These are phyloP conservation scores for Ophioninae sp. DNA, from an alignment of 2,888 invertebrate species.

Conservation along the genomic window DNA sequence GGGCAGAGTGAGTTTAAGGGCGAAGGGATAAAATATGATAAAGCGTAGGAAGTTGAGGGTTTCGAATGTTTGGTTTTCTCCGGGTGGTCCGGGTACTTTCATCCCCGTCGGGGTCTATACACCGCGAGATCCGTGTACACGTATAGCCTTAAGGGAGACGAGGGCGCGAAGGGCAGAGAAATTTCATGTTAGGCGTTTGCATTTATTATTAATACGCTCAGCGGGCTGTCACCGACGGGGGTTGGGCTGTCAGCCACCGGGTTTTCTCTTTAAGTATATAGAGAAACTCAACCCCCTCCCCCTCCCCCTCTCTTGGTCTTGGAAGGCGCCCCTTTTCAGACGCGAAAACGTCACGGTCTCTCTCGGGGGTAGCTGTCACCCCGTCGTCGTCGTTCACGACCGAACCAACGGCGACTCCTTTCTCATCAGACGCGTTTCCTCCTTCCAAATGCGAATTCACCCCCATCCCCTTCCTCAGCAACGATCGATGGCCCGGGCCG, in stretches of 20 bases:
- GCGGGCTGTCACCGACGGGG: slow-evolving; percentile 75
- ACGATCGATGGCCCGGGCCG: slow-evolving; percentile 66
- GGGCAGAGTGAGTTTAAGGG: not conserved
- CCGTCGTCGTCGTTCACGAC: slow-evolving; percentile 50
- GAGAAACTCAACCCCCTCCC: slow-evolving; percentile 57
- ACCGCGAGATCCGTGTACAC: not conserved
- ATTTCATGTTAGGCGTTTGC: slow-evolving; percentile 79
- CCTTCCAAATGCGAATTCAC: slow-evolving; percentile 60
- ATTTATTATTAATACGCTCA: slow-evolving; percentile 80
- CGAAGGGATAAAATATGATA: slow-evolving; percentile 31
- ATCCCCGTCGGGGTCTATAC: not conserved
- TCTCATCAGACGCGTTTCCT: slow-evolving; percentile 54
- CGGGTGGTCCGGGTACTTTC: slow-evolving; percentile 1
- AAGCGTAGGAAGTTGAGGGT: slow-evolving; percentile 20
- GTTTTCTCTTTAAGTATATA: slow-evolving; percentile 64
- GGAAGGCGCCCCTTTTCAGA: slow-evolving; percentile 59
- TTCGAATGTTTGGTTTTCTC: slow-evolving; percentile 29
- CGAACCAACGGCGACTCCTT: slow-evolving; percentile 55
- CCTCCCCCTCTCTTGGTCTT: slow-evolving; percentile 8
- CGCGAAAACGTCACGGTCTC: slow-evolving; percentile 63
- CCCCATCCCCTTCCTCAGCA: slow-evolving; percentile 26
- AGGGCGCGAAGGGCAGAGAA: slow-evolving; percentile 71
- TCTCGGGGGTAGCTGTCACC: slow-evolving; percentile 57
- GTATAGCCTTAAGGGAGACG: slow-evolving; percentile 46
- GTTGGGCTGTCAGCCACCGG: slow-evolving; percentile 74